These are phyloP conservation scores for Drosophila meridionalis DNA, from an alignment of 2,888 invertebrate species.

Conservation along the genomic window DNA sequence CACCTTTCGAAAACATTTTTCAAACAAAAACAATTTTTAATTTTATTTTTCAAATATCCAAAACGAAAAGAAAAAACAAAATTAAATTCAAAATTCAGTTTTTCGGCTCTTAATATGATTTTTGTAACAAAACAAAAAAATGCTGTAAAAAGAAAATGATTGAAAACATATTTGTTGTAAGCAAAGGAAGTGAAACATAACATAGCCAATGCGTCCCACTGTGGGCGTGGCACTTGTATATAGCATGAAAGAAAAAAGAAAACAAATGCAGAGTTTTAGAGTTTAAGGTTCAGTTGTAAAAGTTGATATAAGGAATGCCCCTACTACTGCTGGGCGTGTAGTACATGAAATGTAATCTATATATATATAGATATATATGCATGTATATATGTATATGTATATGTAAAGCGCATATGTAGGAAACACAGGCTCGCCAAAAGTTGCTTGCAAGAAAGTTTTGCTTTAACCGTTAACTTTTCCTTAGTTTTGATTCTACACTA, in stretches of 20 bases:
- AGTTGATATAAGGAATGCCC: constrained; percentile 44
- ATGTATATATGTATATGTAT: constrained; percentile 25
- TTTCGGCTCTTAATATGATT: constrained; percentile 75
- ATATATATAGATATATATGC: not conserved
- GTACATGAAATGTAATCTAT: constrained; percentile 14
- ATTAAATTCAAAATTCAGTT: constrained; percentile 82
- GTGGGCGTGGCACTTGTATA: constrained; percentile 48
- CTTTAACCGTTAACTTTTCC: constrained; percentile 17
- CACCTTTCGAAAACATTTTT: constrained; percentile 84
- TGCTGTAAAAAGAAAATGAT: constrained; percentile 63
- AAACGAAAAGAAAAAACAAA: constrained; percentile 34
- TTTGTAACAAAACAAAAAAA: constrained; percentile 35
- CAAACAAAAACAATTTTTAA: constrained; percentile 37
- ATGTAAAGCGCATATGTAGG: constrained; percentile 66
- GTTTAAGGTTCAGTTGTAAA: constrained; percentile 55
- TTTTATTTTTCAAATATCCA: constrained; percentile 9
- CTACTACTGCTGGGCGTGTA: constrained; percentile 18
- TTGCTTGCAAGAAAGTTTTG: constrained; percentile 55
- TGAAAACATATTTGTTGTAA: constrained; percentile 62
- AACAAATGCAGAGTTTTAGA: constrained; percentile 24
- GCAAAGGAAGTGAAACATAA: constrained; percentile 20
- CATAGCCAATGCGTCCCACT: constrained; percentile 10
- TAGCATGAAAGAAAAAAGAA: constrained; percentile 17
- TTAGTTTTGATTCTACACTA: constrained; percentile 26
- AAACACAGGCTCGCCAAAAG: constrained; percentile 75